phyloP scores from a whole-genome alignment of 1,140 invertebrate species.

The Drosophila parabipectinata region DNA sequence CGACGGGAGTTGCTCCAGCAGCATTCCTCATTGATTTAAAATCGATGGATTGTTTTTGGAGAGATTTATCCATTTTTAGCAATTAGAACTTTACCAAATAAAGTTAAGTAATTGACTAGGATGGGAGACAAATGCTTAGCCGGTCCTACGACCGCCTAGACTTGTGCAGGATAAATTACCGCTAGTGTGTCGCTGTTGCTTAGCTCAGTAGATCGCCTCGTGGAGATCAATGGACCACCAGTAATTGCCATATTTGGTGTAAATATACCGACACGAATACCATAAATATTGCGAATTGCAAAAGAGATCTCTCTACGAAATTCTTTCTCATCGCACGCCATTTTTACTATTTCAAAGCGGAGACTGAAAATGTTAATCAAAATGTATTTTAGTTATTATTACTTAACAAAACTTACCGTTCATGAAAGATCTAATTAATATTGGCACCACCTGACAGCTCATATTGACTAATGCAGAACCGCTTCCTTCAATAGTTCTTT shows the following conservation, averaged over 20 bases:
- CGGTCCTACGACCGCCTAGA: no score
- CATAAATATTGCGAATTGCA: conserved; percentile 99
- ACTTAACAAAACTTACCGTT: conserved; percentile 86
- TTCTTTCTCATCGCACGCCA: conserved; percentile 99
- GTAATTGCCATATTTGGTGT: conserved; percentile 97
- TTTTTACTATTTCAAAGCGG: conserved; percentile 99
- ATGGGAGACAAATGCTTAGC: no score
- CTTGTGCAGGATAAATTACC: no score
- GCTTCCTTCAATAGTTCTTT: conserved; percentile 98
- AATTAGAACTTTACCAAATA: no score
- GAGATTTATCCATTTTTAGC: no score
- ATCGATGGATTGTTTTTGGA: no score
- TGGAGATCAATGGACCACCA: no score
- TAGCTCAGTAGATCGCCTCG: no score
- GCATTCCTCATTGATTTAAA: no score
- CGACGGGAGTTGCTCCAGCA: no score
- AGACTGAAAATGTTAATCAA: conserved; percentile 85
- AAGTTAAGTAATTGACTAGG: no score
- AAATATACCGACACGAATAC: conserved; percentile 96
- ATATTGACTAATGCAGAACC: conserved; percentile 96
- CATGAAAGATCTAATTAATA: conserved; percentile 99
- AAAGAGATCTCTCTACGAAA: conserved; percentile 98
- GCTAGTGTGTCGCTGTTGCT: no score
- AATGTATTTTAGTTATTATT: not conserved
- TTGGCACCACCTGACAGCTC: conserved; percentile 99